Evolutionary conservation across 2,888 invertebrate genomes (phyloP), one percentile per base, ranked within the genome.

Genomic region (Esperia sulphurella): DNA sequence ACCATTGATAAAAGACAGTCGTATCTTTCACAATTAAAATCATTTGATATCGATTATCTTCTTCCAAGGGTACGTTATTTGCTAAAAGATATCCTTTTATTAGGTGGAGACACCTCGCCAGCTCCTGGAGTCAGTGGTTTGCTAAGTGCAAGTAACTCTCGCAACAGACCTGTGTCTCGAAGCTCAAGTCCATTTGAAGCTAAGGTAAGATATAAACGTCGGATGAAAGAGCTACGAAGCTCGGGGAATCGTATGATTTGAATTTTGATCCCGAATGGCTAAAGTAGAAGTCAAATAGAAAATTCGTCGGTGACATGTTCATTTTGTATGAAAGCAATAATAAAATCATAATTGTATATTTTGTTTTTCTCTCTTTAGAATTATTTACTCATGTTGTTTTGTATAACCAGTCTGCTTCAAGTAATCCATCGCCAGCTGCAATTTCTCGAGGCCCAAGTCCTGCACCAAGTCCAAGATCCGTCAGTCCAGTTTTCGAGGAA

Each of bases 371-470:
- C 12, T 12, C 7, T 37, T 3, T 3, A 21, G 2, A 21, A 21
- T 21, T 21, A 5, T 21, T 2, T 21, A 21, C 5, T 21, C 21
- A 3, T 21, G 5, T 21, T 21, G 21, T 21, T 21, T 21, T 21
- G 21, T 39, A 7, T 14, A 7, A 39, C 8, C 39, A 39, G 39
- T 8, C 39, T 5, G 4, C 41, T 6, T 41, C 21, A n/a, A 28
- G 14, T 35, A 14, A 21, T 13, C 9, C 33, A 35, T 65, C 77
- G 0, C 69, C 75, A 1, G 56, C 48, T 3, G 54, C 73, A 0
- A 43, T 63, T 0, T 69, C 79, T 0, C 64, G 72, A 7, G 70
- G 63, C 0, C 52, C 75, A 5, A 79, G 75, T 45, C 78, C 80
- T 0, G 56, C 59, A 4, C 62, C 66, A 0, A 49, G 56, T 8